Evolutionary conservation across 2,113 vertebrate genomes (phyloP), one percentile per base, ranked within the genome.

Genomic region (Anolis sagrei): DNA sequence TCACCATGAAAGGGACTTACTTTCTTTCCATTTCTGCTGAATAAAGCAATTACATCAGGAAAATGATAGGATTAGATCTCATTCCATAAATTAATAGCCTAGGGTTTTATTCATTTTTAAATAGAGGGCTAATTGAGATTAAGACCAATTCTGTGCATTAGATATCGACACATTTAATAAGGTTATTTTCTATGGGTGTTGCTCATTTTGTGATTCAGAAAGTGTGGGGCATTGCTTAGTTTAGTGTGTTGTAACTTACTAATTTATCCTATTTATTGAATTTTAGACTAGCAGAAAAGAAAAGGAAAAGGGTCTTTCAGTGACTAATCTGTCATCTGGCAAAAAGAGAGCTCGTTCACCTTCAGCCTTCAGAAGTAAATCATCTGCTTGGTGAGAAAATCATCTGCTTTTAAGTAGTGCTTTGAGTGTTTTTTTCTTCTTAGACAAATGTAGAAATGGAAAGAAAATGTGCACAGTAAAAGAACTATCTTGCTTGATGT

Each of bases 301-400:
- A 86, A 93, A 94, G 86, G 97, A 97, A 54, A 94, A 91, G 94
- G 95, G 96, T 70, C 97, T 97, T 89, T 95, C 96, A 1, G 97
- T 97, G 94, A 97, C 95, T 95, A 97, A 96, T 89, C 94, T 97
- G 87, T 92, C 92, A 10, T 78, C 95, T 90, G 93, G 96, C 51
- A 90, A 89, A 88, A 98, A 96, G 91, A 96, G 95, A 92, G 86
- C 96, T 75, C 91, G 94, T 27, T 98, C 98, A 76, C 96, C 96
- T 74, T 95, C 93, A 82, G 96, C 96, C 87, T 96, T 93, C 92
- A 97, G 93, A 94, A 92, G 90, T 88, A 98, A 96, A 94, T 92
- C 93, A 74, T 91, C 96, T 92, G 94, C 97, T 76, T 97, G 98
- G 99, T 99, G 95, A 93, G 96, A 91, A 84, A 87, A 76, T 25